These are phyloP conservation scores for Xiphophorus maculatus DNA, from an alignment of 2,113 vertebrate species.

Conservation along the genomic window DNA sequence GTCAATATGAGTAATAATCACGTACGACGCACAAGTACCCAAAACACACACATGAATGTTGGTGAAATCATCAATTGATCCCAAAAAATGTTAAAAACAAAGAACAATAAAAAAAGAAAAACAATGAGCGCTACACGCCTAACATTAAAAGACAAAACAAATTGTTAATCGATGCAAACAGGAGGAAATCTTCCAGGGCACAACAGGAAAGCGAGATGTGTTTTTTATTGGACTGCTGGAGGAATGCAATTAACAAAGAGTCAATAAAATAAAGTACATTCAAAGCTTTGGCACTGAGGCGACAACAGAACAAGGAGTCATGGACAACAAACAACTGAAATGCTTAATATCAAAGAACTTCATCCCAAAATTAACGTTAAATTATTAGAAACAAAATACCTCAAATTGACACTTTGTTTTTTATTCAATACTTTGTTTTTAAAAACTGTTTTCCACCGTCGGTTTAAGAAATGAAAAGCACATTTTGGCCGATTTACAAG, in stretches of 20 bases:
- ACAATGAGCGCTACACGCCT: not conserved
- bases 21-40: constrained; percentile 18
- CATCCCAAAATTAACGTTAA: not conserved
- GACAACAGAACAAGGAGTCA: constrained; percentile 17
- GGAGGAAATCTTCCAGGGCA: constrained; percentile 5
- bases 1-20: constrained; percentile 18
- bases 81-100: not conserved
- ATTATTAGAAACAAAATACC: not conserved
- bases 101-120: not conserved
- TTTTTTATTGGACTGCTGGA: not conserved
- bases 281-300: constrained; percentile 65
- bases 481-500: not conserved
- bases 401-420: not conserved
- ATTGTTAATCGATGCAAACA: not conserved
- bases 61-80: constrained; percentile 26
- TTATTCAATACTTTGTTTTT: not conserved
- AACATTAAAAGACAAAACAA: not conserved
- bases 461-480: not conserved
- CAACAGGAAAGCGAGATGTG: constrained; percentile 8
- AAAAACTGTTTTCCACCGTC: not conserved
- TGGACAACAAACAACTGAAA: not conserved
- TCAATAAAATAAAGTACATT: constrained; percentile 46
- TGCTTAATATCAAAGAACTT: not conserved
- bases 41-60: constrained; percentile 19
- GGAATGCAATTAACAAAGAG: constrained; percentile 24